These are phyloP conservation scores for Pantherophis guttatus DNA, from an alignment of 2,113 vertebrate genomes.

Conservation along the genomic window DNA sequence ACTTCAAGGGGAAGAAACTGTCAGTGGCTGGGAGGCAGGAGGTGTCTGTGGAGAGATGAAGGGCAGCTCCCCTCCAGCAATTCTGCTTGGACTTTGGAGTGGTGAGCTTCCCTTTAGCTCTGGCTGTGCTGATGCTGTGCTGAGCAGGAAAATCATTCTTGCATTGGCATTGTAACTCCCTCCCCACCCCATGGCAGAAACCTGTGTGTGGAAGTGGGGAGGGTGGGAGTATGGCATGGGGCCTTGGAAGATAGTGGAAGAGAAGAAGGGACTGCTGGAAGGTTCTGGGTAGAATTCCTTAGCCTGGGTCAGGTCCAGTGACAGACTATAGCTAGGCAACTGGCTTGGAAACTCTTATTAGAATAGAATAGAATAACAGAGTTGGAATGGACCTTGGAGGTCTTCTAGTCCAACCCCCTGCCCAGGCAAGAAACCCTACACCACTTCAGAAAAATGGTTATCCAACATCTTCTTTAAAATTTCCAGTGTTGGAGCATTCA, in stretches of 20 bases:
- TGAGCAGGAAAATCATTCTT: not conserved
- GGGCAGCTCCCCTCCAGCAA: not conserved
- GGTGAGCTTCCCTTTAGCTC: not conserved
- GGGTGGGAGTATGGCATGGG: not conserved
- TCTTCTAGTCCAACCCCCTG: too few species aligned
- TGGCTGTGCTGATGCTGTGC: not conserved
- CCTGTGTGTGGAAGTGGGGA: not conserved
- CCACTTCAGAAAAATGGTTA: too few species aligned
- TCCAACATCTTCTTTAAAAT: too few species aligned
- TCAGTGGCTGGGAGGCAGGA: not conserved
- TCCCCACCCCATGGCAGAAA: too few species aligned
- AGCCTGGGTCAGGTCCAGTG: not conserved
- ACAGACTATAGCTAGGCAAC: conserved; percentile 14
- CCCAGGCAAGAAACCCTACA: too few species aligned
- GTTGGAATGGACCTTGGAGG: too few species aligned
- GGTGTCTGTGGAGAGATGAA: too few species aligned
- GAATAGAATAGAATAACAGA: too few species aligned
- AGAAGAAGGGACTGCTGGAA: not conserved
- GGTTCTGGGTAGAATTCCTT: not conserved
- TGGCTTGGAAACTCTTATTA: not conserved
- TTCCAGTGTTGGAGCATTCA: too few species aligned
- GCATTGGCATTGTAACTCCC: not conserved
- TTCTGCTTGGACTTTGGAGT: not conserved
- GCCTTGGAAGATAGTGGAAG: not conserved
- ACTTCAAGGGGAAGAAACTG: conserved; percentile 21